phyloP scores from a whole-genome alignment of 1,140 invertebrate genomes.

The Diprion similis region DNA sequence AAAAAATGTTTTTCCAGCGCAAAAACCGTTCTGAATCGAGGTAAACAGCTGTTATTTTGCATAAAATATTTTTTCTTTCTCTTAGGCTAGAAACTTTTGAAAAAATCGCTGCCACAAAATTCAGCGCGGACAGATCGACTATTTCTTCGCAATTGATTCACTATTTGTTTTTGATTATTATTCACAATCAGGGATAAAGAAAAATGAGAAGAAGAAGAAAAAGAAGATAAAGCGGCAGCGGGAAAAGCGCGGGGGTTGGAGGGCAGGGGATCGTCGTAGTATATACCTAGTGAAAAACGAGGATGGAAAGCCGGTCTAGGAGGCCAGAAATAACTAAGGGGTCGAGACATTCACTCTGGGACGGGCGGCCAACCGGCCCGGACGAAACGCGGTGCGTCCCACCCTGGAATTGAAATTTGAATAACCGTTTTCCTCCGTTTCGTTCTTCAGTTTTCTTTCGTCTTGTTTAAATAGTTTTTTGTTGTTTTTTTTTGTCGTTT shows the following conservation, averaged over 20 bases:
- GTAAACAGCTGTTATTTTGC: too few species aligned
- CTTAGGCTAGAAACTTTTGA: too few species aligned
- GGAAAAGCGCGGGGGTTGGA: constrained; percentile 29
- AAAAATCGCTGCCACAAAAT: too few species aligned
- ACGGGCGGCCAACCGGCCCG: constrained; percentile 61
- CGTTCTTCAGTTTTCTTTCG: too few species aligned
- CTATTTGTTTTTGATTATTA: too few species aligned
- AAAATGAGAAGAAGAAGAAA: constrained; percentile 17
- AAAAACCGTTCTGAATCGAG: too few species aligned
- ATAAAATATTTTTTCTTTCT: too few species aligned
- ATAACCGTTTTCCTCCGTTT: background rate
- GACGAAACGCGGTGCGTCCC: constrained; percentile 45
- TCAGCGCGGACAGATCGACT: too few species aligned
- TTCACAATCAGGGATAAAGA: background rate
- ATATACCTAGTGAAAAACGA: background rate
- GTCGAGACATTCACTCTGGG: constrained; percentile 60
- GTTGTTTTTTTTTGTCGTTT: too few species aligned
- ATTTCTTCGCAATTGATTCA: too few species aligned
- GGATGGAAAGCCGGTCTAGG: constrained; percentile 26
- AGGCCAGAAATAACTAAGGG: constrained; percentile 59
- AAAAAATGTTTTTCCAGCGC: too few species aligned
- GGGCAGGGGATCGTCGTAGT: constrained; percentile 27
- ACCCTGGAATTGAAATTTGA: background rate
- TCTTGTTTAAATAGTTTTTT: too few species aligned
- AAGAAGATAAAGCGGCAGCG: constrained; percentile 25